Evolutionary conservation across 2,113 vertebrate species (phyloP), one percentile per base, ranked within the genome.

Genomic region (Pithys albifrons): DNA sequence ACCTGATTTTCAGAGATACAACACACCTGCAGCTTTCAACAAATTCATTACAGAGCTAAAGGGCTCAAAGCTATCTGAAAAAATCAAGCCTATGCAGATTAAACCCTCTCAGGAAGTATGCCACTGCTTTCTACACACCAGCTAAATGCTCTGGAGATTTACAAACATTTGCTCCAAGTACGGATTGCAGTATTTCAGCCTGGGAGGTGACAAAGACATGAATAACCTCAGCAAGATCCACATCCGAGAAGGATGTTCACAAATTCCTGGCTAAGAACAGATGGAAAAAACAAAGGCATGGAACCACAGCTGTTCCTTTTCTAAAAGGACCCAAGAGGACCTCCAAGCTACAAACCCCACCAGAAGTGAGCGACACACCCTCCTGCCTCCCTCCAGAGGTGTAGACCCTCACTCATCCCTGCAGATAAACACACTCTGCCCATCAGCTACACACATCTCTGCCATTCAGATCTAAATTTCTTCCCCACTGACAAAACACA

Each of bases 211-310:
- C 92, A 90, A 86, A 96, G 82, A 74, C 88, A 83, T 88, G 93
- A 93, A 96, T 94, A 96, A 93, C 72, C 82, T 95, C 93, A 94
- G 91, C 71, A 74, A 97, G 72, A 94, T 95, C 88, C 69, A 90
- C 79, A 86, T 90, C 75, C 5, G 64, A 96, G 93, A 91, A 96
- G 85, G 92, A 96, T 88, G 92, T 74, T 96, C 95, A 96, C 72
- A 91, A 94, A 96, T 95, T 95, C 93, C 96, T 96, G 93, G 90
- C 95, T 89, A 94, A 88, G 61, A 88, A 93, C 22, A 69, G 79
- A 96, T 91, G 93, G 95, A 91, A 96, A 92, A 96, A 96, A 72
- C 67, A 95, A 95, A 96, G 58, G 79, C 92, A 93, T 74, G 70
- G 92, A 96, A 92, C 76, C 76, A 96, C 96, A 96, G 92, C 95